Evolutionary conservation across 2,888 invertebrate genomes (phyloP), one percentile per base, ranked within the genome.

Genomic region (Pyrgus malvae): DNA sequence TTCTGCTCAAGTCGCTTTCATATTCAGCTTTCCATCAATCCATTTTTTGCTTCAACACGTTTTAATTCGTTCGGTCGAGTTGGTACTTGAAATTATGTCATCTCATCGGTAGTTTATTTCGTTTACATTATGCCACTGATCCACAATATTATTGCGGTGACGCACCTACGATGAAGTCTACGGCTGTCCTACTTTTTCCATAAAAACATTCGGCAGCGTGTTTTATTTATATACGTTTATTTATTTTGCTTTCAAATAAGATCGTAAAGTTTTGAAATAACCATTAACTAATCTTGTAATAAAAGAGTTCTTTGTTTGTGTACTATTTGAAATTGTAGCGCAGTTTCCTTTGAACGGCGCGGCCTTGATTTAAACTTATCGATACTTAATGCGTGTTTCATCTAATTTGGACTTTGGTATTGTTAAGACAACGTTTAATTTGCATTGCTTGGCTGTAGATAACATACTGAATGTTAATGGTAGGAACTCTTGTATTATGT

Each of bases 361-460:
- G 51, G 44, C 51, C 51, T 51, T 51, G 51, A 14, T 51, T 27
- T 25, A 50, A 37, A 21, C 44, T 35, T n/a, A 51, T 44, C 25
- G 25, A 33, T 42, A 41, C 16, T 14, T 29, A 19, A 37, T 21
- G 51, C 25, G 4, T 19, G 44, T 19, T 2, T n/a, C 44, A 37
- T 44, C 37, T 17, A 44, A 44, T 37, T 51, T 51, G 51, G 51
- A 51, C 51, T 51, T 51, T 51, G 37, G 44, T 27, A n/a, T 16
- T 16, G 12, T 17, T 25, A 7, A 19, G 19, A 44, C 44, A 44
- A 37, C 19, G 25, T 35, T 14, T 19, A 29, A 8, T 53, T 53
- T 38, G 29, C 21, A 29, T 44, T 53, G 21, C 21, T 44, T 37
- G 17, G 35, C 35, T 14, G 35, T 19, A 19, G 35, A 19, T 31